phyloP scores from a whole-genome alignment of 2,113 vertebrate genomes.

The Apaloderma vittatum region DNA sequence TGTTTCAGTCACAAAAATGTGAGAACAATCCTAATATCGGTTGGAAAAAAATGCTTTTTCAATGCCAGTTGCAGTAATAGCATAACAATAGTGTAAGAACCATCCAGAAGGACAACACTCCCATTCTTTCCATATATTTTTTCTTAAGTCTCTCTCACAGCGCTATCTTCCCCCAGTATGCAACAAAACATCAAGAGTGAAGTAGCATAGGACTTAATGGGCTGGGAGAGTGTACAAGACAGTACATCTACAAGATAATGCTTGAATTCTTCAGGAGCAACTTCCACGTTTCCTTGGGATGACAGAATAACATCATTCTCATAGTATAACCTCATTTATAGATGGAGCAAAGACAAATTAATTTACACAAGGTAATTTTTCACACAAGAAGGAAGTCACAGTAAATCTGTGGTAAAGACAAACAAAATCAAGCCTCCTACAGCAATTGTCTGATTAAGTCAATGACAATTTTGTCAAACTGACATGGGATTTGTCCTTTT shows the following conservation, averaged over 20 bases:
- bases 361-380: background rate
- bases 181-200: background rate
- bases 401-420: background rate
- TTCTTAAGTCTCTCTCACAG: background rate
- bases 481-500: background rate
- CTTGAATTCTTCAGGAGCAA: background rate
- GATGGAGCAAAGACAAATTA: background rate
- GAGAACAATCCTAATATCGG: background rate
- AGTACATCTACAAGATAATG: background rate
- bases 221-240: background rate
- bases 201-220: background rate
- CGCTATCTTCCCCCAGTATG: background rate
- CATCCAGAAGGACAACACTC: background rate
- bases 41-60: background rate
- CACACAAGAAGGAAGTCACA: background rate
- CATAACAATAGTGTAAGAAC: background rate
- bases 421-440: background rate
- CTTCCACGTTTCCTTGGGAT: background rate
- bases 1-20: background rate
- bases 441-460: background rate
- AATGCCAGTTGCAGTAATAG: background rate
- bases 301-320: background rate
- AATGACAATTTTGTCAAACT: background rate
- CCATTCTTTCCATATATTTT: background rate
- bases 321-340: background rate